A percentile compares a stretch with the other conserved stretches of the same genome.
Evolutionary conservation across 2,888 invertebrate genomes (phyloP).

Genomic region (Diabrotica balteata): DNA sequence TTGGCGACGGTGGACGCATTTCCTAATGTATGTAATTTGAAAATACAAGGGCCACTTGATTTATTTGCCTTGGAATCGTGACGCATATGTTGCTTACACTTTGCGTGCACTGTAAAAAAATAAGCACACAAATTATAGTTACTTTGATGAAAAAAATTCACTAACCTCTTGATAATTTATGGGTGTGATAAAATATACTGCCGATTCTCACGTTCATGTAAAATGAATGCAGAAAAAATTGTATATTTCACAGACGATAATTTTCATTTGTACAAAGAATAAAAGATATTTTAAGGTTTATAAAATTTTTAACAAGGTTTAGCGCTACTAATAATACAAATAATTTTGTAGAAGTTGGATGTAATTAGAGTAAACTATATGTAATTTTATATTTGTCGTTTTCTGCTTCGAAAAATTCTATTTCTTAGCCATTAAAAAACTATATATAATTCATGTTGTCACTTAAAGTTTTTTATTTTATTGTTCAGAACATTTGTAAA

Average conservation of each 20-base stretch:
- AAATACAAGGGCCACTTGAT: slow-evolving; percentile 29
- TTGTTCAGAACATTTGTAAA: too few species aligned
- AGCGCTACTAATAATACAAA: neutral
- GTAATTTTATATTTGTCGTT: too few species aligned
- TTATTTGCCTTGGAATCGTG: slow-evolving; percentile 31
- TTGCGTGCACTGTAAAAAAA: slow-evolving; percentile 37
- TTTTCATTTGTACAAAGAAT: slow-evolving; percentile 20
- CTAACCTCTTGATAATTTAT: slow-evolving; percentile 37
- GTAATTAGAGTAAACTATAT: too few species aligned
- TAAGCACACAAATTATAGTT: slow-evolving; percentile 37
- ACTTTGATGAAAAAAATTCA: slow-evolving; percentile 35
- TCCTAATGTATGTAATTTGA: slow-evolving; percentile 11
- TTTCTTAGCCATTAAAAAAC: too few species aligned
- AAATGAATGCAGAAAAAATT: slow-evolving; percentile 33
- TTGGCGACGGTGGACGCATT: neutral
- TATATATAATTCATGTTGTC: too few species aligned
- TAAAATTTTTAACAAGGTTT: neutral
- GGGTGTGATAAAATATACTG: slow-evolving; percentile 33
- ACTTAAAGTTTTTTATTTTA: too few species aligned
- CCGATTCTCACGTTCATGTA: slow-evolving; percentile 37
- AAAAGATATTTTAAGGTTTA: neutral
- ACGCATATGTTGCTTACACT: slow-evolving; percentile 31
- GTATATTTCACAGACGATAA: slow-evolving; percentile 28
- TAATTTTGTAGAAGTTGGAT: too few species aligned
- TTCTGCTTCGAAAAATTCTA: too few species aligned